Evolutionary conservation across 2,113 vertebrate species (phyloP).

Genomic region (Theropithecus gelada): DNA sequence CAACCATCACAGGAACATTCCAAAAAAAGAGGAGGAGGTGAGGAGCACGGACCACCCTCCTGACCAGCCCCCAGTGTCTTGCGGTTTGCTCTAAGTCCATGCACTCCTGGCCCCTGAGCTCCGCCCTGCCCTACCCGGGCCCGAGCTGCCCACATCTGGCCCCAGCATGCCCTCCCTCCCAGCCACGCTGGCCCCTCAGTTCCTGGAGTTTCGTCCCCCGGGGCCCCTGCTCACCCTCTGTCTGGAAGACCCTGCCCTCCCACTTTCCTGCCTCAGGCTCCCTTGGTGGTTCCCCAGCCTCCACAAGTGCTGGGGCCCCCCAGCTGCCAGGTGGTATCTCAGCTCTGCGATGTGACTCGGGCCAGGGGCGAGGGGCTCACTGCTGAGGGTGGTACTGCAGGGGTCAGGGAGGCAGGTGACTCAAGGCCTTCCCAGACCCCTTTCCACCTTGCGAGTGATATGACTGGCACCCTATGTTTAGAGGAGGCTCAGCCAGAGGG

Average conservation of each 20-base stretch:
- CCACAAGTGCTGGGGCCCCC: background rate
- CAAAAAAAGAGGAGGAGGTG: background rate
- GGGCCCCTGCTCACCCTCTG: background rate
- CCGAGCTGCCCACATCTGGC: accelerated
- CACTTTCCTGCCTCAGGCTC: background rate
- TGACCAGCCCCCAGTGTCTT: no score
- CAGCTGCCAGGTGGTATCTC: background rate
- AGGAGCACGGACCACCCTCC: background rate
- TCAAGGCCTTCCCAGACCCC: background rate
- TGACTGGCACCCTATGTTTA: no score
- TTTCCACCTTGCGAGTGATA: background rate
- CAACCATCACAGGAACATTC: background rate
- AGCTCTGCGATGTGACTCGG: background rate
- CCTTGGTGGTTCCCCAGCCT: background rate
- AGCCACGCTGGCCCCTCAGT: background rate
- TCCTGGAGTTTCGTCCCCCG: background rate
- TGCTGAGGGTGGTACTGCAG: background rate
- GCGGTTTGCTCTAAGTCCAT: accelerated
- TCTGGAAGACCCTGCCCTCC: background rate
- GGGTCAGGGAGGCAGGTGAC: background rate
- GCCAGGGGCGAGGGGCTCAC: background rate
- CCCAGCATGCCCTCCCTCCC: background rate
- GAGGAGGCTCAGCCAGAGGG: background rate
- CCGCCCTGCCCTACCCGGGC: accelerated
- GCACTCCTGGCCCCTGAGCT: background rate